phyloP scores from a whole-genome alignment of 2,113 vertebrate genomes.

The Coryphaenoides rupestris region DNA sequence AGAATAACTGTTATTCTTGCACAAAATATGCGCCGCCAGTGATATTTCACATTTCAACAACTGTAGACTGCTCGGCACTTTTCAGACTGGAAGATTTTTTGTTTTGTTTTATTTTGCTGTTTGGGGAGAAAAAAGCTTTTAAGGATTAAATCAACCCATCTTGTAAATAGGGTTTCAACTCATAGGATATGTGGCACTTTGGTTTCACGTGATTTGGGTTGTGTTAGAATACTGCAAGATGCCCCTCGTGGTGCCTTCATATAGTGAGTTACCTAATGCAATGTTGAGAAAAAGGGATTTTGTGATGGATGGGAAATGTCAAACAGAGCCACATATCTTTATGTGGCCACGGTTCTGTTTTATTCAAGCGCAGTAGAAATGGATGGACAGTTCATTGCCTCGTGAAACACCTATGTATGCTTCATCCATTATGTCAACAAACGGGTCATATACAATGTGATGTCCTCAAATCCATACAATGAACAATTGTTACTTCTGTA shows the following conservation, averaged over 20 bases:
- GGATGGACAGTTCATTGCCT: too few species aligned
- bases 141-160: not conserved
- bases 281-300: constrained; percentile 22
- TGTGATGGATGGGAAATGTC: constrained; percentile 5
- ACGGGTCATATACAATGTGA: constrained; percentile 40
- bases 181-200: constrained; percentile 32
- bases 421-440: constrained; percentile 27
- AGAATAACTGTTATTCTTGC: constrained; percentile 13
- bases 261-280: constrained; percentile 43
- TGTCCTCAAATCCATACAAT: constrained; percentile 43
- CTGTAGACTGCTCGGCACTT: not conserved
- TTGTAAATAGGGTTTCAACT: constrained; percentile 32
- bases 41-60: not conserved
- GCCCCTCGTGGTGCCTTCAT: constrained; percentile 72
- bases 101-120: too few species aligned
- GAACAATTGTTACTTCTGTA: constrained; percentile 56
- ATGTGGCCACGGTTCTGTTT: constrained; percentile 18
- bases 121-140: too few species aligned
- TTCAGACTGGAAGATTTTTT: not conserved
- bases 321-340: constrained; percentile 19
- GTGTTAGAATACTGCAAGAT: constrained; percentile 35
- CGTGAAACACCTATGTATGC: too few species aligned
- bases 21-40: not conserved
- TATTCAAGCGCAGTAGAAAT: not conserved
- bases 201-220: constrained; percentile 48